A percentile compares a stretch with the other conserved stretches of the same genome.
These are phyloP conservation scores for Talpa occidentalis DNA, from an alignment of 2,113 vertebrate species.

Conservation along the genomic window DNA sequence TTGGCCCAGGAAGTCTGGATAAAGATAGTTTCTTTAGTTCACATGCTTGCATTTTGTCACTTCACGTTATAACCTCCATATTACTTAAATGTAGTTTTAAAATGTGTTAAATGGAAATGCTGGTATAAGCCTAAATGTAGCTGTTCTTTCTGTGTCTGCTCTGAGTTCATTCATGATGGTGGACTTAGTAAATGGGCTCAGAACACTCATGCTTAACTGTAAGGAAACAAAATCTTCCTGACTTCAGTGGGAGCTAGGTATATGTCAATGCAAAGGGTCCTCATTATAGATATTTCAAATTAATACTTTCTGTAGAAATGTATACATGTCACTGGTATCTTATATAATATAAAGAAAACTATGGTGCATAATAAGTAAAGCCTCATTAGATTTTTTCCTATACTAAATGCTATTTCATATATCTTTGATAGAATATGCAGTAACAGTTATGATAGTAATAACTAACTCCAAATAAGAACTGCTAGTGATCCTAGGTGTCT, in stretches of 20 bases:
- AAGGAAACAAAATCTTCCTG: conserved; percentile 60
- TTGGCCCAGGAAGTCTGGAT: conserved; percentile 30
- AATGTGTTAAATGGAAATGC: conserved; percentile 68
- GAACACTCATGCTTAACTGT: conserved; percentile 31
- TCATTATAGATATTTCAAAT: conserved; percentile 11
- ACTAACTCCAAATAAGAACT: conserved; percentile 34
- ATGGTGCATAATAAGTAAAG: neutral
- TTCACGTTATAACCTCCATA: conserved; percentile 68
- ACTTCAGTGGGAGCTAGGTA: neutral
- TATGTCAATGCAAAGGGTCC: neutral
- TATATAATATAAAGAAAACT: conserved; percentile 21
- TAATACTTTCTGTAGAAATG: conserved; percentile 5
- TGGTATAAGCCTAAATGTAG: conserved; percentile 70
- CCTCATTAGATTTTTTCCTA: neutral
- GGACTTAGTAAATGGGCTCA: conserved; percentile 58
- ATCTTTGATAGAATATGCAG: neutral
- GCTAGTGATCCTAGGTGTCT: conserved; percentile 47
- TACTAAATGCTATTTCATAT: conserved; percentile 51
- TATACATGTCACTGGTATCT: neutral
- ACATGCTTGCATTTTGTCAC: conserved; percentile 60
- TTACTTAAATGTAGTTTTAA: conserved; percentile 70
- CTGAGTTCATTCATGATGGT: conserved; percentile 62
- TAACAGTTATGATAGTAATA: conserved; percentile 64
- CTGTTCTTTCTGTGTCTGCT: conserved; percentile 65
- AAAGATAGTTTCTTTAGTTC: conserved; percentile 61